A percentile compares a stretch with the other conserved stretches of the same genome.
Evolutionary conservation across 2,888 invertebrate species (phyloP).

Genomic region (Ormyrus labotus): DNA sequence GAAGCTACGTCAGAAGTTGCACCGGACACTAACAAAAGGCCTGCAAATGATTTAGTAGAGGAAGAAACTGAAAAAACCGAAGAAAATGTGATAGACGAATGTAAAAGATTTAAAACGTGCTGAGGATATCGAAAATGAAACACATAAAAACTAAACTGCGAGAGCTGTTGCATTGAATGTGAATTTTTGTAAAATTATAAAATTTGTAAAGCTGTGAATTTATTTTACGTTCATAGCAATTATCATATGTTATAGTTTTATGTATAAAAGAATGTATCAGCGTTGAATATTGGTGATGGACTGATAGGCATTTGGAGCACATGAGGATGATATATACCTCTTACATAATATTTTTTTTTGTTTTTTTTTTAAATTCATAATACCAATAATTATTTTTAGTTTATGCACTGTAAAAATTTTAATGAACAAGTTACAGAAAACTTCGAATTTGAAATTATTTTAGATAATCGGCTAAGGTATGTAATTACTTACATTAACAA

Average conservation of each 20-base stretch:
- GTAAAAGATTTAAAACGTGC: slow-evolving; percentile 69
- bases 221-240: slow-evolving; percentile 54
- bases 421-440: neutral
- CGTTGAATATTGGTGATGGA: slow-evolving; percentile 67
- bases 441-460: neutral
- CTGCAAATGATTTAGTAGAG: slow-evolving; percentile 63
- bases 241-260: slow-evolving; percentile 57
- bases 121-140: slow-evolving; percentile 59
- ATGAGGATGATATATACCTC: slow-evolving; percentile 64
- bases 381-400: slow-evolving; percentile 32
- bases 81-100: slow-evolving; percentile 61
- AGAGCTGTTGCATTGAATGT: slow-evolving; percentile 63
- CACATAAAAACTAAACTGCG: slow-evolving; percentile 53
- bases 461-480: slow-evolving; percentile 35
- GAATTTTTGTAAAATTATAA: slow-evolving; percentile 68
- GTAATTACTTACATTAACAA: slow-evolving; percentile 41
- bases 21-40: slow-evolving; percentile 65
- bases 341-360: neutral
- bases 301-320: slow-evolving; percentile 67
- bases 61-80: slow-evolving; percentile 64
- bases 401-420: slow-evolving; percentile 38
- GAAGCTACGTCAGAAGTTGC: slow-evolving; percentile 62
- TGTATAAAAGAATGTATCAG: slow-evolving; percentile 62
- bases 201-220: slow-evolving; percentile 64
- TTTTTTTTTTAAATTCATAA: neutral